phyloP scores from a whole-genome alignment of 2,888 invertebrate species.

The Cremastobaeus sp. region DNA sequence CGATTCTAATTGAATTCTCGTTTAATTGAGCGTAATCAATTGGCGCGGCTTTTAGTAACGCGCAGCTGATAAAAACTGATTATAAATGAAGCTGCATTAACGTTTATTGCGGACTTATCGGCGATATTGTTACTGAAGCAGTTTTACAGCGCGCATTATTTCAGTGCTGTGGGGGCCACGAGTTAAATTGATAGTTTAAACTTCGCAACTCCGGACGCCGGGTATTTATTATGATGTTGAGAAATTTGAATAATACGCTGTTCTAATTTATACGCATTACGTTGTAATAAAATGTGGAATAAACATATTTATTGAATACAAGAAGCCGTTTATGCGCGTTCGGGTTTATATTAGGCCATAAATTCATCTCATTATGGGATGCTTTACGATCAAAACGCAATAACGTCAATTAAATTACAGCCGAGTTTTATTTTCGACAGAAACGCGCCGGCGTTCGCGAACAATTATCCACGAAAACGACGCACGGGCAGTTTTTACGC shows the following conservation, averaged over 20 bases:
- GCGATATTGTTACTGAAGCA: conserved; percentile 43
- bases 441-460: too few relatives aligned
- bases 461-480: too few relatives aligned
- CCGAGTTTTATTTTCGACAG: not conserved
- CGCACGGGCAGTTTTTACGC: not conserved
- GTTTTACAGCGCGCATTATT: conserved; percentile 45
- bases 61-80: conserved; percentile 29
- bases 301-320: conserved; percentile 24
- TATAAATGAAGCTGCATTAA: conserved; percentile 35
- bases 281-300: conserved; percentile 32
- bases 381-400: not conserved
- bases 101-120: conserved; percentile 35
- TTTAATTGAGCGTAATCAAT: too few relatives aligned
- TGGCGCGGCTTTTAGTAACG: too few relatives aligned
- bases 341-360: conserved; percentile 18
- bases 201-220: conserved; percentile 45
- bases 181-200: conserved; percentile 43
- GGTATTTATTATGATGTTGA: conserved; percentile 47
- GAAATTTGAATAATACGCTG: conserved; percentile 41
- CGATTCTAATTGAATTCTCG: too few relatives aligned
- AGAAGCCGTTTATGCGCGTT: conserved; percentile 14
- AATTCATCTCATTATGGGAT: conserved; percentile 12
- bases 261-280: conserved; percentile 39
- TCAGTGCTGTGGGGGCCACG: conserved; percentile 25
- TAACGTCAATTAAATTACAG: conserved; percentile 1